phyloP scores from a whole-genome alignment of 2,113 vertebrate species.

The Ailuropoda melanoleuca region DNA sequence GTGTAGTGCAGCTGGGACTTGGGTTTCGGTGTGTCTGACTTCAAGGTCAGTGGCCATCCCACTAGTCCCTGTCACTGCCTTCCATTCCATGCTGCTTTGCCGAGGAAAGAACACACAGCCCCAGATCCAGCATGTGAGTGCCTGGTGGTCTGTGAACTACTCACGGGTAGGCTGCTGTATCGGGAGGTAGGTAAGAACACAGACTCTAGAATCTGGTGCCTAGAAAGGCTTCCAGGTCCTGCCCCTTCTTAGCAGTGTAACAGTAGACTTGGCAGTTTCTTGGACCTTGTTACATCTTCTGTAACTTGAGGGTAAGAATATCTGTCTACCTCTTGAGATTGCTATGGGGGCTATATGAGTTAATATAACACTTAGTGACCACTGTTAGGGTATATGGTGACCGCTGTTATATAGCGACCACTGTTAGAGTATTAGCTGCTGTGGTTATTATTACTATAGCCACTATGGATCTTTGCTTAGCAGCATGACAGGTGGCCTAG shows the following conservation, averaged over 20 bases:
- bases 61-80: not conserved
- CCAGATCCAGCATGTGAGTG: accelerated
- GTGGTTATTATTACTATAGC: too few relatives aligned
- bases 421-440: not conserved
- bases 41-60: not conserved
- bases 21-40: not conserved
- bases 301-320: not conserved
- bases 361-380: not conserved
- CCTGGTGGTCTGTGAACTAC: not conserved
- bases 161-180: not conserved
- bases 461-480: not conserved
- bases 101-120: not conserved
- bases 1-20: not conserved
- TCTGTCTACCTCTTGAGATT: not conserved
- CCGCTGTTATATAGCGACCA: not conserved
- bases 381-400: not conserved
- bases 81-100: not conserved
- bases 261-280: not conserved
- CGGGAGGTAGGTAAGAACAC: not conserved
- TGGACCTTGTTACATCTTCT: not conserved
- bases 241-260: not conserved
- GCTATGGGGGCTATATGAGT: not conserved
- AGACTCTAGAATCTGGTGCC: not conserved
- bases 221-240: not conserved
- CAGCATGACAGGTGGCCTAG: not conserved